These are phyloP conservation scores for Drosophila neocordata DNA, from an alignment of 1,140 invertebrate genomes.

Conservation along the genomic window DNA sequence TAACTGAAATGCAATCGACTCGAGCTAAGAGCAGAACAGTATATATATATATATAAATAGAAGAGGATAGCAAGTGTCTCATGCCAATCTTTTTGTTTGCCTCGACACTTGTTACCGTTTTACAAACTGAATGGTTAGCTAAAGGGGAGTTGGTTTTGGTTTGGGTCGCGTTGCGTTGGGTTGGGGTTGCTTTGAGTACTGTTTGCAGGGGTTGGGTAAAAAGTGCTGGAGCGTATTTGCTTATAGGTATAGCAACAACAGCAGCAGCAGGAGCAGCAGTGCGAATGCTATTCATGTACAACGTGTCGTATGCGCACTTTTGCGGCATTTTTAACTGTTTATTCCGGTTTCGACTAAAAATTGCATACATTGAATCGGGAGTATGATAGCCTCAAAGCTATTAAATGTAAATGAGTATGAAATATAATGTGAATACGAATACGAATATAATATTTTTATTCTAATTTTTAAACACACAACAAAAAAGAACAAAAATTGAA, in stretches of 20 bases:
- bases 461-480: too few relatives aligned
- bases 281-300: conserved; percentile 35
- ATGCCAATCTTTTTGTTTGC: conserved; percentile 51
- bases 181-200: background rate
- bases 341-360: conserved; percentile 36
- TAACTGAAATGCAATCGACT: background rate
- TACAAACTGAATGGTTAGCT: conserved; percentile 4
- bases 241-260: conserved; percentile 31
- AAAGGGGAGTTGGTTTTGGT: background rate
- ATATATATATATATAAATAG: background rate
- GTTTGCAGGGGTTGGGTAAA: conserved; percentile 19
- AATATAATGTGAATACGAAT: background rate
- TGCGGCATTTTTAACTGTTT: conserved; percentile 68
- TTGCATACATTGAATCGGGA: background rate
- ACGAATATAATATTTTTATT: conserved; percentile 1
- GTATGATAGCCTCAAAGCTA: background rate
- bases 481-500: too few relatives aligned
- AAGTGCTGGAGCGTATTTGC: conserved; percentile 46
- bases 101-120: conserved; percentile 73
- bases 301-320: conserved; percentile 79
- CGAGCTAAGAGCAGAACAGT: background rate
- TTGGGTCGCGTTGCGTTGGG: background rate
- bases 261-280: background rate
- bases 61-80: background rate
- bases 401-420: conserved; percentile 6